phyloP scores from a whole-genome alignment of 2,113 vertebrate genomes.

The Rhizomys pruinosus region DNA sequence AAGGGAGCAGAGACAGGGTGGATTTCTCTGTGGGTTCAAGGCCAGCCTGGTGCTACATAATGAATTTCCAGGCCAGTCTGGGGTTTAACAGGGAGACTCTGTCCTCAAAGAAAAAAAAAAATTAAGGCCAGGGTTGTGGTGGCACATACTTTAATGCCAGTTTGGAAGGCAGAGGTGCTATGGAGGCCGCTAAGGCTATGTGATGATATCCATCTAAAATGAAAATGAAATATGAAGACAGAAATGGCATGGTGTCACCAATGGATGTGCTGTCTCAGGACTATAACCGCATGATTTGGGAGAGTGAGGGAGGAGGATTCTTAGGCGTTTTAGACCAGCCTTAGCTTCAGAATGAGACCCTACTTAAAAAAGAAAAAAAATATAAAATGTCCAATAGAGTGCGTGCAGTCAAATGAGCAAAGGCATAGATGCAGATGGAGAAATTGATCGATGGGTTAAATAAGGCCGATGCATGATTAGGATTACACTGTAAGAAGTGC shows the following conservation, averaged over 20 bases:
- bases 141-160: no score
- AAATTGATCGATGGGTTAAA: slow-evolving; percentile 10
- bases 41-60: no score
- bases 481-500: slow-evolving; percentile 47
- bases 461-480: neutral
- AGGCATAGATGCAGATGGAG: neutral
- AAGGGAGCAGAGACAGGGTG: no score
- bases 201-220: no score
- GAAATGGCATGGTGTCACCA: neutral
- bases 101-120: no score
- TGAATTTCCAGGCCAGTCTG: no score
- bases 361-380: neutral
- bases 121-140: no score
- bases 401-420: slow-evolving; percentile 1
- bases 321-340: neutral
- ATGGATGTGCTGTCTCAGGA: neutral
- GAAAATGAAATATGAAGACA: neutral
- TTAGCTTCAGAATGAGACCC: neutral
- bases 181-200: no score
- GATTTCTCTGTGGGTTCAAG: no score
- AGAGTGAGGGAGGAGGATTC: neutral
- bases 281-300: neutral
- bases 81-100: no score
- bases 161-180: no score
- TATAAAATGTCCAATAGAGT: neutral